Conservation (phyloP, 2,113 vertebrate genomes). For the Bombycilla garrulus region DNA sequence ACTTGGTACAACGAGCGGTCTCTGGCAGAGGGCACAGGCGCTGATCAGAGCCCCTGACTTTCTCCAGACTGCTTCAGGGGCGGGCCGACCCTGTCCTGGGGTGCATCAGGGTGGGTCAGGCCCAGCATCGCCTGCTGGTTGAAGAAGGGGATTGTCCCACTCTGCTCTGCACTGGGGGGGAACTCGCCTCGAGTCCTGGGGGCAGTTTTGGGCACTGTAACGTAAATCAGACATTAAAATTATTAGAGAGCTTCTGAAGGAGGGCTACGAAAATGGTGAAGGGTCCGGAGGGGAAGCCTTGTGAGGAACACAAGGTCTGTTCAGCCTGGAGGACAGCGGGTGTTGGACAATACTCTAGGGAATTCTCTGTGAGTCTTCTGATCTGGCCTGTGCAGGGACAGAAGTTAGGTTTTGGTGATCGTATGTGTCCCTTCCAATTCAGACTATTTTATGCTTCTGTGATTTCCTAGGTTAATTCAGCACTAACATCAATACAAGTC, state of each 20-base stretch:
- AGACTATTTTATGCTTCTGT: background rate
- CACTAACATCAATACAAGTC: too few species aligned
- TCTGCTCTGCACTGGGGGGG: background rate
- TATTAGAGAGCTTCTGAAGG: background rate
- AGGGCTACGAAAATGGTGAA: background rate
- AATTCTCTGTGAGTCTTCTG: too few species aligned
- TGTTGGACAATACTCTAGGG: background rate
- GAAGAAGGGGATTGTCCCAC: background rate
- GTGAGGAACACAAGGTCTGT: background rate
- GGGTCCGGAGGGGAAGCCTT: too few species aligned
- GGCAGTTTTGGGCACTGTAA: background rate
- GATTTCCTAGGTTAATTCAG: background rate
- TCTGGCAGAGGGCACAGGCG: background rate
- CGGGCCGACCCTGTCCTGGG: background rate
- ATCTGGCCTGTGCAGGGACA: background rate
- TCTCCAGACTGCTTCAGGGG: background rate
- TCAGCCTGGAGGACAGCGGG: background rate
- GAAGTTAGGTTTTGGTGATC: background rate
- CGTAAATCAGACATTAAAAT: background rate
- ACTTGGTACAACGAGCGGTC: accelerated
- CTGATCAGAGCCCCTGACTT: background rate
- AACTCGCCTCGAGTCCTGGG: background rate
- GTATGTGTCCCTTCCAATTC: background rate
- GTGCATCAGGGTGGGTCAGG: background rate
- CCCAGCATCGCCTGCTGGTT: background rate